These are phyloP conservation scores for Augochlorella aurata DNA, from an alignment of 2,888 invertebrate genomes.

Conservation along the genomic window DNA sequence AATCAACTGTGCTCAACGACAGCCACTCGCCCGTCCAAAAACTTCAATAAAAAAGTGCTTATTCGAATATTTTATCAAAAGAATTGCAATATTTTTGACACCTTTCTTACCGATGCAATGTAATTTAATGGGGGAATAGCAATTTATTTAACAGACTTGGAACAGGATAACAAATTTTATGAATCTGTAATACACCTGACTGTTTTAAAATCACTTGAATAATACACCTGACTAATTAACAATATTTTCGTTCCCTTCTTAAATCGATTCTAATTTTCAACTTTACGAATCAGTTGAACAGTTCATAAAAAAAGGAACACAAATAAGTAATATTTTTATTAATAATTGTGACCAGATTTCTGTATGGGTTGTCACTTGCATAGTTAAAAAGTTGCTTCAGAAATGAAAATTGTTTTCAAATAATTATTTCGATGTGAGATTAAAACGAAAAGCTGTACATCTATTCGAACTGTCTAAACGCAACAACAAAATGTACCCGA, in stretches of 20 bases:
- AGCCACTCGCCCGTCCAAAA: slow-evolving; percentile 1
- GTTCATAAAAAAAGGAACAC: background rate
- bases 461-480: background rate
- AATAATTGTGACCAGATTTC: background rate
- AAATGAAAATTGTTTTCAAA: background rate
- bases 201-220: background rate
- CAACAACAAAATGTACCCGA: background rate
- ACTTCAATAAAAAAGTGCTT: background rate
- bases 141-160: background rate
- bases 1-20: slow-evolving; percentile 6
- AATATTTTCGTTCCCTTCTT: background rate
- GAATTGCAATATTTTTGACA: background rate
- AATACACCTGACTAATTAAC: background rate
- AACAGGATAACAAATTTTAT: background rate
- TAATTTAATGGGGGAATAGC: background rate
- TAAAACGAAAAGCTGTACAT: background rate
- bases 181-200: background rate
- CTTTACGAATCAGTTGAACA: background rate
- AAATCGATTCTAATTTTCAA: background rate
- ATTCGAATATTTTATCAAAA: background rate
- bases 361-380: background rate
- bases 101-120: background rate
- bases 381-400: background rate
- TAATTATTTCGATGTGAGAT: background rate
- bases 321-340: background rate